Evolutionary conservation across 2,113 vertebrate species (phyloP).

Genomic region (Cryptotis parvus): DNA sequence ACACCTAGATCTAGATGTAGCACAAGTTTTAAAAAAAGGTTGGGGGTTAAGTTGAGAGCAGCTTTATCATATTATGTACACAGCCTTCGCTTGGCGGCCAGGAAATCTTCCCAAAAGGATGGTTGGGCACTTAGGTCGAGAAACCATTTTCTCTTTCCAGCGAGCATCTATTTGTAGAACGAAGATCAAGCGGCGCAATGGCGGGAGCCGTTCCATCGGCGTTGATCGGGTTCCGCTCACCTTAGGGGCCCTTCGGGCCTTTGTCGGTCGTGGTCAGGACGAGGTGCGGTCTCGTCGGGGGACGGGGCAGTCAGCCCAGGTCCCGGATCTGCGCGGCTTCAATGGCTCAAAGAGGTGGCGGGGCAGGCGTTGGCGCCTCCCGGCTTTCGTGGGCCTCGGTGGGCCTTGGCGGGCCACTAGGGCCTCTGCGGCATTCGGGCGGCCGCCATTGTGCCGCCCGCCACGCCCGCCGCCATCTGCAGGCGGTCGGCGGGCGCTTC

Average conservation of each 20-base stretch:
- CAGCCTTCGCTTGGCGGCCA: slow-evolving; percentile 35
- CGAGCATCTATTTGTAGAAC: too few species aligned
- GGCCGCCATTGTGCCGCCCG: too few species aligned
- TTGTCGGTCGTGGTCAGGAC: background rate
- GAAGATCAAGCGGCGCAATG: background rate
- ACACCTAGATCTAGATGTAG: too few species aligned
- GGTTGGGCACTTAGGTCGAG: background rate
- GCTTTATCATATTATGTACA: too few species aligned
- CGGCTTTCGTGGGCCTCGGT: too few species aligned
- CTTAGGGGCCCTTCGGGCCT: background rate
- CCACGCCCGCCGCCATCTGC: too few species aligned
- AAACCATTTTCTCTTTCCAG: background rate
- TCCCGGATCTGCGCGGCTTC: background rate
- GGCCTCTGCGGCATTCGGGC: too few species aligned
- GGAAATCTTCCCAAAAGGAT: slow-evolving; percentile 38
- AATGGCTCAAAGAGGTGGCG: too few species aligned
- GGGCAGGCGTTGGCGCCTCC: too few species aligned
- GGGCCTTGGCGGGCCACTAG: too few species aligned
- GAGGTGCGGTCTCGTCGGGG: background rate
- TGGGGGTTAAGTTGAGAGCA: too few species aligned
- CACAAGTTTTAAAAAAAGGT: too few species aligned
- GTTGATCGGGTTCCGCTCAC: background rate
- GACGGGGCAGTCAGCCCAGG: background rate
- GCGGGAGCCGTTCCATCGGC: background rate
- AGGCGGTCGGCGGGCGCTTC: background rate